These are phyloP conservation scores for Cerastis rubricosa DNA, from an alignment of 2,888 invertebrate genomes.

Conservation along the genomic window DNA sequence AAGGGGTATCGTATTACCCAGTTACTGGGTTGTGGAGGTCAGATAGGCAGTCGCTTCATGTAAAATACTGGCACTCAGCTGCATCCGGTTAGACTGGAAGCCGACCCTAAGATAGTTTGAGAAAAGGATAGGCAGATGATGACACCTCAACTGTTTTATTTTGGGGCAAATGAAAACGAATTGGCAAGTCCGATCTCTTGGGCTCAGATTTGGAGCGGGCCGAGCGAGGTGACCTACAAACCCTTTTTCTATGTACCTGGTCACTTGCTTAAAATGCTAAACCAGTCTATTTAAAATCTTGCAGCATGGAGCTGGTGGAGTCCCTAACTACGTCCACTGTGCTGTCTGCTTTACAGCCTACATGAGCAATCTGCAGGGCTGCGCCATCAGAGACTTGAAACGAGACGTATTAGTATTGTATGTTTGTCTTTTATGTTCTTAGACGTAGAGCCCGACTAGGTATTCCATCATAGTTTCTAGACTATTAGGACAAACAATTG, in stretches of 20 bases:
- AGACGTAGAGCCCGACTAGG: not conserved
- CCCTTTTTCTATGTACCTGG: not conserved
- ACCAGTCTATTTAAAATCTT: not conserved
- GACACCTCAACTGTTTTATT: no score
- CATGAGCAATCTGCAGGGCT: not conserved
- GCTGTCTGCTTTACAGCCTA: not conserved
- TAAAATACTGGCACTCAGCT: no score
- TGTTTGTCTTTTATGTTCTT: not conserved
- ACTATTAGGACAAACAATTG: slow-evolving; percentile 25
- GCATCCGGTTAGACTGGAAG: no score
- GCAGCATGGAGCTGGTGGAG: not conserved
- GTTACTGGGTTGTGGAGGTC: no score
- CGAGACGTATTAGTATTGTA: not conserved
- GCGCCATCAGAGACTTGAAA: not conserved
- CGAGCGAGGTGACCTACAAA: not conserved
- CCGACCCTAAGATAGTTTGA: no score
- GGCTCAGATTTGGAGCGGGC: not conserved
- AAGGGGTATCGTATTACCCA: no score
- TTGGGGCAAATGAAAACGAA: not conserved
- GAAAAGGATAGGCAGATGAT: no score
- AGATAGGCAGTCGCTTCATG: no score
- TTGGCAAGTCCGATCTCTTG: not conserved
- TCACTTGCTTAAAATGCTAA: not conserved
- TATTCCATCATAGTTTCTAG: slow-evolving; percentile 6
- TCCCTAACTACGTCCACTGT: not conserved